phyloP scores from a whole-genome alignment of 2,797 vertebrate species.

The Orestias chungarensis region DNA sequence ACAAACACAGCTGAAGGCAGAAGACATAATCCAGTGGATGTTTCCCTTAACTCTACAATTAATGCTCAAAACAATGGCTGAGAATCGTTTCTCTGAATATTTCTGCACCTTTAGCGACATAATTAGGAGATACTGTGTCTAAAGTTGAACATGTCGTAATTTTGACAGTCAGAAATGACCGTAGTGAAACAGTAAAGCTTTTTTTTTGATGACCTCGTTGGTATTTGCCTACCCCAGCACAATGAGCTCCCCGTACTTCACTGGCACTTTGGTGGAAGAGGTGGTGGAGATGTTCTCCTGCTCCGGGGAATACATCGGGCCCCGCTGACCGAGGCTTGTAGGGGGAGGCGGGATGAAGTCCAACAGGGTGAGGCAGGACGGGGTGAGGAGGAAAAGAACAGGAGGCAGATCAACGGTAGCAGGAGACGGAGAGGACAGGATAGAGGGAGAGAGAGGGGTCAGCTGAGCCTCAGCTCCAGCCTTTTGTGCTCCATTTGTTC shows the following conservation, averaged over 20 bases:
- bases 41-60: no score
- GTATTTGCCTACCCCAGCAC: slow-evolving; percentile 90
- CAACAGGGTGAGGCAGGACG: slow-evolving; percentile 45
- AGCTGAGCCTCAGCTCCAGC: slow-evolving; percentile 81
- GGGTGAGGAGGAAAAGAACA: slow-evolving; percentile 30
- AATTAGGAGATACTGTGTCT: no score
- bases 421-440: slow-evolving; percentile 57
- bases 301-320: slow-evolving; percentile 98
- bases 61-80: no score
- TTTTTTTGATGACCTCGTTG: not conserved
- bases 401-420: slow-evolving; percentile 48
- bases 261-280: slow-evolving; percentile 94
- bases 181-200: not conserved
- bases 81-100: no score
- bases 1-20: no score
- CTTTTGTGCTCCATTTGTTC: slow-evolving; percentile 79
- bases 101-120: no score
- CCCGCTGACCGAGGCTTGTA: slow-evolving; percentile 62
- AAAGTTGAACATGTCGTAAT: not conserved
- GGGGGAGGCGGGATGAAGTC: slow-evolving; percentile 41
- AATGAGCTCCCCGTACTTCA: slow-evolving; percentile 99
- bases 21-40: no score
- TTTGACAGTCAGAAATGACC: not conserved
- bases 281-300: slow-evolving; percentile 97
- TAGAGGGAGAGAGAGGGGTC: slow-evolving; percentile 71